Evolutionary conservation across 2,888 invertebrate genomes (phyloP).

Genomic region (Helobdella robusta): DNA sequence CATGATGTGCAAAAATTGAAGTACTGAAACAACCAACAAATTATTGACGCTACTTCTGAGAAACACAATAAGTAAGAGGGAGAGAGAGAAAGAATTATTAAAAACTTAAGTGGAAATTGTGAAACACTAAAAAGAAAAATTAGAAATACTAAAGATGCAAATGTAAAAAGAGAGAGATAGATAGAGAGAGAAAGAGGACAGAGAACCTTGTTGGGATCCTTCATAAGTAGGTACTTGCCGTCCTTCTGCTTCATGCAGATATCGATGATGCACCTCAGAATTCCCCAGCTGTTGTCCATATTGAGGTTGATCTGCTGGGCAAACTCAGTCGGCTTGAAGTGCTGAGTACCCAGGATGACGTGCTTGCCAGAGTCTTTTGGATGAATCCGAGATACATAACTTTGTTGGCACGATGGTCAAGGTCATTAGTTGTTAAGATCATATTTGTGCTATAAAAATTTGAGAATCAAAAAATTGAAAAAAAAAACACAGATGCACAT

Average conservation of each 20-base stretch:
- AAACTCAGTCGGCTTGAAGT: conserved; percentile 95
- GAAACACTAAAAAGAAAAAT: too few species aligned
- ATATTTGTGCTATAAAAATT: not conserved
- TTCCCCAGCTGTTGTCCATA: conserved; percentile 99
- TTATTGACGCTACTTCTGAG: not conserved
- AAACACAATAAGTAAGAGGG: too few species aligned
- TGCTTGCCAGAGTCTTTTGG: conserved; percentile 89
- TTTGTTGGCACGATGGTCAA: conserved; percentile 38
- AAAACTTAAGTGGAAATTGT: too few species aligned
- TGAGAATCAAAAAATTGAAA: not conserved
- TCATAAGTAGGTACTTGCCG: conserved; percentile 89
- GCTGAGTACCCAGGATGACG: conserved; percentile 85
- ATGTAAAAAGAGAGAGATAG: too few species aligned
- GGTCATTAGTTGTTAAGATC: not conserved
- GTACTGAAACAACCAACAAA: not conserved
- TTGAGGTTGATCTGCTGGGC: conserved; percentile 95
- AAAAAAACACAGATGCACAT: not conserved
- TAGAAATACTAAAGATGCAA: too few species aligned
- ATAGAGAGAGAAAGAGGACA: not conserved
- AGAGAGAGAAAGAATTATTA: too few species aligned
- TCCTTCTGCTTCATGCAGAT: conserved; percentile 92
- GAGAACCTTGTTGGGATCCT: conserved; percentile 82
- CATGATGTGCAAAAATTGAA: not conserved
- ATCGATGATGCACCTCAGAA: conserved; percentile 89
- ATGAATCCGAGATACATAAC: conserved; percentile 87